phyloP scores from a whole-genome alignment of 2,797 vertebrate species.

The Chanos chanos region DNA sequence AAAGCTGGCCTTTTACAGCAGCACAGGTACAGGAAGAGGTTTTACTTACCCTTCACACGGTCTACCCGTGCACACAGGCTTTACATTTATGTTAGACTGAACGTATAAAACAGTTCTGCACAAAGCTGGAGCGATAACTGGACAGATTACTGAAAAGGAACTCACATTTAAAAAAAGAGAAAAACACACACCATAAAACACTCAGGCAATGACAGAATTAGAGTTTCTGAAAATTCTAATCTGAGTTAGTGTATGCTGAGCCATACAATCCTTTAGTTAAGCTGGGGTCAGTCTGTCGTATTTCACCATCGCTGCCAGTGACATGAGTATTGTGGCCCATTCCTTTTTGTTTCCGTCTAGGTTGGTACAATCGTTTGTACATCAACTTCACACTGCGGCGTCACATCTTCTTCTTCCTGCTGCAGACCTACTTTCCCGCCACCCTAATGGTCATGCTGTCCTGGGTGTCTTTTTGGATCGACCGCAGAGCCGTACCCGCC shows the following conservation, averaged over 20 bases:
- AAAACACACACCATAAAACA: no score
- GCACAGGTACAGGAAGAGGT: constrained; percentile 86
- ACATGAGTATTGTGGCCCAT: background rate
- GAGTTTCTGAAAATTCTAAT: background rate
- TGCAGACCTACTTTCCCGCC: constrained; percentile 80
- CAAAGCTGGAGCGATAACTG: no score
- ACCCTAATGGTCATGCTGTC: constrained; percentile 83
- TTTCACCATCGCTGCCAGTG: background rate
- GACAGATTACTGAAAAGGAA: no score
- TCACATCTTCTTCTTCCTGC: constrained; percentile 81
- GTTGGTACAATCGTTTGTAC: constrained; percentile 83
- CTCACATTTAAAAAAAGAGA: no score
- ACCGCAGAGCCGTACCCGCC: constrained; percentile 78
- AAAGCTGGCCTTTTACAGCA: constrained; percentile 89
- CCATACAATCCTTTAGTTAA: no score
- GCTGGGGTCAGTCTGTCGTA: no score
- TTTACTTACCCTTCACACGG: no score
- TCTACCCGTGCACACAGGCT: no score
- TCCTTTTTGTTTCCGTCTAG: constrained; percentile 49
- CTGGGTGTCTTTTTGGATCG: constrained; percentile 83
- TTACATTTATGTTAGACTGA: no score
- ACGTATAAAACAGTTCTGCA: no score
- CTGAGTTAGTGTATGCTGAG: no score
- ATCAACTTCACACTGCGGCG: constrained; percentile 80
- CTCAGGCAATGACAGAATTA: background rate